These are phyloP conservation scores for Fistularia tabacaria DNA, from an alignment of 2,797 vertebrate genomes.

Conservation along the genomic window DNA sequence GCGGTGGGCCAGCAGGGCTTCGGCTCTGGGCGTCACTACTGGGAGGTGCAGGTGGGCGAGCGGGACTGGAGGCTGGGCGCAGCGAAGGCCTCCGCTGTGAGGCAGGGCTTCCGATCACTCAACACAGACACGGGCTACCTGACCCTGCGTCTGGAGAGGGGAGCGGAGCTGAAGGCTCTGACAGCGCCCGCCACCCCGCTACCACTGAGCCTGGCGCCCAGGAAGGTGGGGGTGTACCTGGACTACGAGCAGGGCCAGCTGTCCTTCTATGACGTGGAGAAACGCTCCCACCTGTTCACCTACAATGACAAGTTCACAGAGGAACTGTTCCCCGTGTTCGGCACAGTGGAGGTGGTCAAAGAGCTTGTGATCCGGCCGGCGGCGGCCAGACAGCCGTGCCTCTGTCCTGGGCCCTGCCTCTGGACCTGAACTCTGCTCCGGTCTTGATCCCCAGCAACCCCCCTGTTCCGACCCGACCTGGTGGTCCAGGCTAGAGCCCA, in stretches of 20 bases:
- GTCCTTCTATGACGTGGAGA: constrained; percentile 77
- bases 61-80: constrained; percentile 77
- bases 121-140: constrained; percentile 74
- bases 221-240: constrained; percentile 73
- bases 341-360: constrained; percentile 74
- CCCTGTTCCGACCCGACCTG: not conserved
- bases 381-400: constrained; percentile 59
- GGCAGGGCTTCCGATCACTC: constrained; percentile 69
- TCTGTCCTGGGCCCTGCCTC: constrained; percentile 74
- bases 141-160: constrained; percentile 75
- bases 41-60: constrained; percentile 79
- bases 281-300: constrained; percentile 76
- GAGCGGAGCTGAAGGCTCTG: constrained; percentile 71
- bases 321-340: constrained; percentile 72
- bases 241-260: constrained; percentile 78
- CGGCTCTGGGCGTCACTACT: constrained; percentile 73
- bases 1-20: constrained; percentile 56
- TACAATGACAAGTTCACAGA: constrained; percentile 73
- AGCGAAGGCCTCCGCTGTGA: constrained; percentile 63
- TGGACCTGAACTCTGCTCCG: constrained; percentile 61
- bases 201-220: constrained; percentile 44
- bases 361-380: constrained; percentile 70
- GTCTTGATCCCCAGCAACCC: constrained; percentile 13
- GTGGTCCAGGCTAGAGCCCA: constrained; percentile 9
- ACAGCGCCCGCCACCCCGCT: constrained; percentile 65